Evolutionary conservation across 2,113 vertebrate genomes (phyloP), one percentile per base, ranked within the genome.

Genomic region (Aspiorhynchus laticeps): DNA sequence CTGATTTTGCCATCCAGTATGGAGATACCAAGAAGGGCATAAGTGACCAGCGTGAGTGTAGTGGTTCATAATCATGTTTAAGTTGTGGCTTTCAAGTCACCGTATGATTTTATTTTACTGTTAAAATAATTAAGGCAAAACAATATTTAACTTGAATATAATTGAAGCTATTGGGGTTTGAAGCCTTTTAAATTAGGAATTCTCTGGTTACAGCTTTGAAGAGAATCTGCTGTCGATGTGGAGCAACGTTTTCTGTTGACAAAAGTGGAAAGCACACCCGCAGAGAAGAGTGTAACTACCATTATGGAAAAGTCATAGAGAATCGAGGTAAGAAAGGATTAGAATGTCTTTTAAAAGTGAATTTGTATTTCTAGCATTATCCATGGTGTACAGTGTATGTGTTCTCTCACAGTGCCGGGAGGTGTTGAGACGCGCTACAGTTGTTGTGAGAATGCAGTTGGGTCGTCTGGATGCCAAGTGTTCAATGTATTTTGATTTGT

Each of bases 231-330:
- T 96, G 94, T 91, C 93, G 93, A 19, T 97, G 96, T 91, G 95
- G 96, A 0, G 81, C 94, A 7, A 93, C 92, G 0, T 96, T 93
- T 76, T 90, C 93, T 69, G 93, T 97, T 87, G 94, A 82, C 83
- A 63, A 87, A 15, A 88, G 88, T 0, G 96, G 96, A 59, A 94
- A 93, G 79, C 93, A 96, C 87, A 88, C 51, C 28, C 90, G 93
- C 38, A 93, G 92, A 82, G 95, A 97, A 86, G 96, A 97, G 85
- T 96, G 96, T 82, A 95, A 81, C 81, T 96, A 96, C 80, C 96
- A 97, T 85, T 95, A 93, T 80, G 96, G 95, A 5, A 93, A 38
- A 92, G 92, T 94, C 51, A 81, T 95, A 31, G 89, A 91, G 63
- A 94, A 93, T 3, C 95, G 85, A 96, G 95, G 96, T 94, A 75